Conservation (phyloP, 2,888 invertebrate species). For the Callinectes sapidus region DNA sequence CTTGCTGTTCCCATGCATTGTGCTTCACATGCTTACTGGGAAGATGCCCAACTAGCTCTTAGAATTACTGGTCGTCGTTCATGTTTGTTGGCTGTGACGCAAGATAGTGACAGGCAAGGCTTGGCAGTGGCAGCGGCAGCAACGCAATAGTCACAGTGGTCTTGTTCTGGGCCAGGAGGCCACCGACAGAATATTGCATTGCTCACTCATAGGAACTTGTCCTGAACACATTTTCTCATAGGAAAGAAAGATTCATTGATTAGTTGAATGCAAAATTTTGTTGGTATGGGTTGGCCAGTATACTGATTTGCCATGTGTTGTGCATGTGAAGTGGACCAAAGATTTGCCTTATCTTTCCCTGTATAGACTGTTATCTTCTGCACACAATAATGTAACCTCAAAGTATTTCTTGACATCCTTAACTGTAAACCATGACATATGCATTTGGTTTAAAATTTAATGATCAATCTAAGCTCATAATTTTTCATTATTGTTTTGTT, state of each 20-base stretch:
- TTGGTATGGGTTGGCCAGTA: conserved; percentile 51
- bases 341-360: not conserved
- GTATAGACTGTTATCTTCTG: not conserved
- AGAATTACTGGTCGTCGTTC: not conserved
- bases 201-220: not conserved
- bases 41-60: not conserved
- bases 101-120: conserved; percentile 54
- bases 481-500: not conserved
- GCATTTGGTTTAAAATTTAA: not conserved
- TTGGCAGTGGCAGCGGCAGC: conserved; percentile 64
- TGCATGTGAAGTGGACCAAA: conserved; percentile 22
- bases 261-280: conserved; percentile 39
- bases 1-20: not conserved
- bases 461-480: not conserved
- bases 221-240: not conserved
- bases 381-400: conserved; percentile 51
- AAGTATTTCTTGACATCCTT: not conserved
- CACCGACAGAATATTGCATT: conserved; percentile 49
- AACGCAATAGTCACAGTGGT: conserved; percentile 65
- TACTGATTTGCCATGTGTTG: conserved; percentile 42
- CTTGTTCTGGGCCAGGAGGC: conserved; percentile 44
- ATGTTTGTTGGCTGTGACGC: conserved; percentile 33
- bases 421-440: not conserved
- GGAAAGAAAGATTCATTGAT: not conserved
- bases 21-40: conserved; percentile 10